Base-by-base conservation (phyloP, 2,113 vertebrate species). In the Propithecus coquereli region DNA sequence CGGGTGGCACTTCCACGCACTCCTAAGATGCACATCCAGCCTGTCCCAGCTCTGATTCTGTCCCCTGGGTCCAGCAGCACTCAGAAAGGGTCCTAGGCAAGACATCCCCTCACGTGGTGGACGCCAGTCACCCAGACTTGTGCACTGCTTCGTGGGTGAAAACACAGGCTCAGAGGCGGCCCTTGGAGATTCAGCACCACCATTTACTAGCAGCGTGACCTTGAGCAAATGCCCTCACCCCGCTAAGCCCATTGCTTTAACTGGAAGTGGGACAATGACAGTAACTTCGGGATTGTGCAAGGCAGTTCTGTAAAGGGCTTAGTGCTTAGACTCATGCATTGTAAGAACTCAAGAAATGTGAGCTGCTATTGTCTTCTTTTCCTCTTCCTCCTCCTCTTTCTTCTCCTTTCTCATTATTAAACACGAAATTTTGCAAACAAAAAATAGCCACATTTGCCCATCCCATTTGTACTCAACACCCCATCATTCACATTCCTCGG, bases 31-130 rank as follows among this genome's bases (percentile, higher is more conserved):
- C 95, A 70, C 74, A 32, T 74, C 97, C 70, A 80, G 96, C 68
- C 95, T 97, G 95, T 94, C 81, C 96, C 92, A 47, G 66, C 90
- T 86, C 95, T 95, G 95, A 97, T 97, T 95, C 96, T 88, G 65
- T 77, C 97, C 96, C 57, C 97, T 97, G 98, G 97, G 97, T 90
- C 97, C 96, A n/a, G 97, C 66, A 97, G 93, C 96, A 91, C 94
- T 93, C 87, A 97, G 95, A 95, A 97, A 83, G 92, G 92, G 98
- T 97, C 95, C 97, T 96, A 96, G 96, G 87, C 94, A 93, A 97
- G 97, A 97, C 94, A 97, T 97, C 97, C 97, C 97, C 94, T 97
- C 97, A 96, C 97, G 77, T 90, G 80, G 94, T 94, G 98, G 97
- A 95, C 93, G 95, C 95, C 65, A 94, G 97, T 96, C 97, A 96